Evolutionary conservation across 2,113 vertebrate genomes (phyloP), one percentile per base, ranked within the genome.

Genomic region (Herpailurus yagouaroundi): DNA sequence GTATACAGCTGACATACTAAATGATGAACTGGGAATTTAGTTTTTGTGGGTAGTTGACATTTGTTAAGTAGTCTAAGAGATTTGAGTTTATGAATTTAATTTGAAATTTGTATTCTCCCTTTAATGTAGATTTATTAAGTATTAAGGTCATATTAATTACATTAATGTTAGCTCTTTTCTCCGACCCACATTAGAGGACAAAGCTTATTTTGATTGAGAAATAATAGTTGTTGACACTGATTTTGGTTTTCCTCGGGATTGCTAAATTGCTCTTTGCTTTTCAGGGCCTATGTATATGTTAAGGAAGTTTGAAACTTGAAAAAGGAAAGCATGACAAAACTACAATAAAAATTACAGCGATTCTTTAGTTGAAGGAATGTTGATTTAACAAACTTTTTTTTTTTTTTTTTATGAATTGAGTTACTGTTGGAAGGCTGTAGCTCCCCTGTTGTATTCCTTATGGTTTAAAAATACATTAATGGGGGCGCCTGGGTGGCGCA

Each of bases 401-500:
- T 91, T 92, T 31, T 94, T 31, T 94, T 91, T 92, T 31, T 94
- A 4, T 82, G 48, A 81, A 60, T 85, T 84, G 29, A 21, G 83
- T 0, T 0, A 66, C 41, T 94, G 0, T 90, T 87, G 14, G 74
- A 95, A 92, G 60, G 73, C 27, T 94, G 0, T 60, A 79, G 36
- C 80, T 96, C 33, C 82, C 81, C 2, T 94, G 10, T 97, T 94
- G 93, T 31, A 76, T 25, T 81, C 18, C 95, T 83, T 63, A 89
- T 52, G 94, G 21, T 45, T 95, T 98, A 97, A 97, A 98, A 98
- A 97, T 97, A 8, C 60, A 29, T 98, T 41, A 31, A 33, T 97
- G 76, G n/a, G n/a, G n/a, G n/a, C n/a, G n/a, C n/a, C n/a, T n/a
- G n/a, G n/a, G n/a, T n/a, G n/a, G n/a, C n/a, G n/a, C n/a, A n/a